phyloP scores from a whole-genome alignment of 2,113 vertebrate genomes.

The Crotalus viridis region DNA sequence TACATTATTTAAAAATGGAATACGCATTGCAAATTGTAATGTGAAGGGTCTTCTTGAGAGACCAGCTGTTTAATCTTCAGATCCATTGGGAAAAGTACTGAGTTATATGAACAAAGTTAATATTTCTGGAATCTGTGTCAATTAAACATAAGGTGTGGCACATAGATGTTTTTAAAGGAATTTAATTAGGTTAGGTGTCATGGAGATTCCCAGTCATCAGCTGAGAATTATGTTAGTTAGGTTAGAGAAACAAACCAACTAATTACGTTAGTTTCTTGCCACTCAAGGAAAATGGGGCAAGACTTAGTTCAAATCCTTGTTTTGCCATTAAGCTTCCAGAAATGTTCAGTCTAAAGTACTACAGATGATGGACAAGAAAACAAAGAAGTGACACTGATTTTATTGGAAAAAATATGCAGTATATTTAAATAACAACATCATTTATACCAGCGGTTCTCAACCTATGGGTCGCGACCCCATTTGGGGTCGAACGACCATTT shows the following conservation, averaged over 20 bases:
- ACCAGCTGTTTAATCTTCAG: background rate
- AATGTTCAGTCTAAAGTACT: background rate
- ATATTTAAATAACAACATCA: background rate
- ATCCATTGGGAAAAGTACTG: background rate
- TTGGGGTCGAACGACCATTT: too few relatives aligned
- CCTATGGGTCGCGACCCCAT: too few relatives aligned
- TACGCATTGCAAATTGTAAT: background rate
- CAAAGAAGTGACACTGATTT: background rate
- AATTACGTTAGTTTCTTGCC: background rate
- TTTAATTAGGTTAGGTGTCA: background rate
- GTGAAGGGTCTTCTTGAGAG: background rate
- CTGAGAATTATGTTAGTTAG: background rate
- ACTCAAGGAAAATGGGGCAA: background rate
- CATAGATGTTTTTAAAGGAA: background rate
- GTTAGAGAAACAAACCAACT: background rate
- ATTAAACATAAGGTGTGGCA: background rate
- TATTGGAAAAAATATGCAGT: background rate
- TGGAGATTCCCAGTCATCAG: background rate
- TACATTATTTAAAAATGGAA: background rate
- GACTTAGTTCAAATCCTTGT: background rate
- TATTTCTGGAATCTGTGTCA: background rate
- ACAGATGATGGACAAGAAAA: background rate
- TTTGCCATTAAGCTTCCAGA: background rate
- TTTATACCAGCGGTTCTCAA: background rate
- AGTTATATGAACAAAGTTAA: background rate